These are phyloP conservation scores for Steinernema khuongi DNA, from an alignment of 1,140 invertebrate species.

Conservation along the genomic window DNA sequence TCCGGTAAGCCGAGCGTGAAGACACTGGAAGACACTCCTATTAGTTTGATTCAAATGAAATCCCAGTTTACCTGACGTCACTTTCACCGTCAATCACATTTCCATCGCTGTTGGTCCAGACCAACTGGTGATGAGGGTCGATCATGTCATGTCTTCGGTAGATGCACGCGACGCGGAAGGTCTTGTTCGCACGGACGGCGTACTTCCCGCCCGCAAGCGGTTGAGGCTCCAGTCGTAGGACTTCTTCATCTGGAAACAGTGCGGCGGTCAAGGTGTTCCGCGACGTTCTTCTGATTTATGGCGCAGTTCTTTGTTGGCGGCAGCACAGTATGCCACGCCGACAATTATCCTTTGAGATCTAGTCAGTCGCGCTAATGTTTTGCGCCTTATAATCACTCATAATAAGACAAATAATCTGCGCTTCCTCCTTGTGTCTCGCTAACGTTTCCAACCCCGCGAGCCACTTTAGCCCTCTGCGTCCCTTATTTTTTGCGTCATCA, in stretches of 20 bases:
- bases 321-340: not conserved
- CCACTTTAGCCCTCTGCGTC: not conserved
- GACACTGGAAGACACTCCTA: not conserved
- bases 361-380: not conserved
- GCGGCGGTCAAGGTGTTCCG: not conserved
- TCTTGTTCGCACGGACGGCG: not conserved
- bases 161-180: constrained; percentile 3
- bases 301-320: too few species aligned
- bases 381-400: constrained; percentile 4
- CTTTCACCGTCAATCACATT: not conserved
- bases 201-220: not conserved
- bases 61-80: not conserved
- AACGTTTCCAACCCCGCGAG: not conserved
- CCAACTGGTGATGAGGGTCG: not conserved
- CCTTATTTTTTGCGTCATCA: not conserved
- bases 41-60: not conserved
- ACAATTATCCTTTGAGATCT: constrained; percentile 1
- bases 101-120: not conserved
- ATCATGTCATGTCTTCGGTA: constrained; percentile 3
- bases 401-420: not conserved
- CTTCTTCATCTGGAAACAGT: not conserved
- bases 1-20: not conserved
- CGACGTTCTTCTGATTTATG: not conserved
- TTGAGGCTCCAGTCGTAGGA: not conserved
- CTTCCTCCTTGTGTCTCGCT: not conserved